Evolutionary conservation across 2,888 invertebrate species (phyloP).

Genomic region (Caenorhabditis sinica): DNA sequence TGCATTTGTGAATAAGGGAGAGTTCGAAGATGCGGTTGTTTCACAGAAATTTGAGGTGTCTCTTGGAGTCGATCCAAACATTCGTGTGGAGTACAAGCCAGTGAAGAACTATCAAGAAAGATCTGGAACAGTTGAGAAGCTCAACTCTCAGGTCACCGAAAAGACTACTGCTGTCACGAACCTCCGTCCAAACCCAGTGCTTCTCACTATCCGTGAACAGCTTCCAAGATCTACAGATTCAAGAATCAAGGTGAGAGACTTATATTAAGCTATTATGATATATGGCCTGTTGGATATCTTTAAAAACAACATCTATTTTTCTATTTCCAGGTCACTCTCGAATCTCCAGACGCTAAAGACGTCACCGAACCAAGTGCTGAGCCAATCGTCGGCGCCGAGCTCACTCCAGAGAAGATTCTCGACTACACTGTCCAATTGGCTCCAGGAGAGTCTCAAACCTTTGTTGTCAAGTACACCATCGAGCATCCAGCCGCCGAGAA

Average conservation of each 20-base stretch:
- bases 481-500: slow-evolving; percentile 59
- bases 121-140: slow-evolving; percentile 65
- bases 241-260: slow-evolving; percentile 73
- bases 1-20: slow-evolving; percentile 71
- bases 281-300: neutral
- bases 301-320: too few relatives aligned
- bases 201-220: slow-evolving; percentile 74
- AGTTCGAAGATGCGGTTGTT: slow-evolving; percentile 58
- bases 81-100: slow-evolving; percentile 84
- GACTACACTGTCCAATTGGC: slow-evolving; percentile 61
- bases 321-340: slow-evolving; percentile 46
- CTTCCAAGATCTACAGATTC: slow-evolving; percentile 76
- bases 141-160: slow-evolving; percentile 66
- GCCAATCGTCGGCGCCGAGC: slow-evolving; percentile 49
- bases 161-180: slow-evolving; percentile 74
- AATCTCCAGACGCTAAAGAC: slow-evolving; percentile 47
- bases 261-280: neutral
- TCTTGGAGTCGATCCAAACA: slow-evolving; percentile 84
- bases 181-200: slow-evolving; percentile 64
- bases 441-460: slow-evolving; percentile 31
- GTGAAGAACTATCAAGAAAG: slow-evolving; percentile 82
- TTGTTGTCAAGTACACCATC: slow-evolving; percentile 51
- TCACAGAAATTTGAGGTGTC: slow-evolving; percentile 77
- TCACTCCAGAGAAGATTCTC: slow-evolving; percentile 58
- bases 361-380: slow-evolving; percentile 29